Evolutionary conservation across 2,113 vertebrate species (phyloP), one percentile per base, ranked within the genome.

Genomic region (Xiphophorus couchianus): DNA sequence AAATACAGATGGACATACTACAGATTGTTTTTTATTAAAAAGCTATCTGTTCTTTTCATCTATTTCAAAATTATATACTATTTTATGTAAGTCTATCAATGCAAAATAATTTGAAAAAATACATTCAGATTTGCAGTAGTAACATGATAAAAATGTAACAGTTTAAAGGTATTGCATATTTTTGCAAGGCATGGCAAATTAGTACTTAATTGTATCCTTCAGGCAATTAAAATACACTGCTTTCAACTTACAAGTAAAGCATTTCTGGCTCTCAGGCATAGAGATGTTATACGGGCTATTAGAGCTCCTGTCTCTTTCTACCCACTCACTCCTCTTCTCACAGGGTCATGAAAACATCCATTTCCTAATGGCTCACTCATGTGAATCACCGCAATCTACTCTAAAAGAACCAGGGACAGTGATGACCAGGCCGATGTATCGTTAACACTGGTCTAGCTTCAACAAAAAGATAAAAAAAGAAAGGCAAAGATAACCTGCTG

Each of bases 281-380:
- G 42, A 69, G 61, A 66, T 44, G 66, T n/a, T 67, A 30, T 37
- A 44, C 51, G 74, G 70, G 79, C 79, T 77, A 72, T 88, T 82
- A 86, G 48, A 62, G 64, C 8, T 51, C 51, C 67, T 75, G 83
- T 63, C 62, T 73, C 87, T 82, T 81, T 85, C 82, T 88, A 79
- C 86, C 76, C 86, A 86, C 85, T 88, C 80, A 5, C 68, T 83
- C 81, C 33, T 31, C 76, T 73, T 71, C 77, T 85, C 62, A 15
- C 67, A 65, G 84, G 86, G 82, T 88, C 82, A 82, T 33, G 83
- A 87, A 91, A 89, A 86, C 79, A 85, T 85, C 76, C 63, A 76
- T 88, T 80, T 91, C 75, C 79, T 86, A 89, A 87, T 89, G 79
- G 86, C 84, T 86, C 84, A 78, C 73, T 90, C 79, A 76, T 84